These are phyloP conservation scores for Percopsis transmontana DNA, from an alignment of 2,113 vertebrate species.

Conservation along the genomic window DNA sequence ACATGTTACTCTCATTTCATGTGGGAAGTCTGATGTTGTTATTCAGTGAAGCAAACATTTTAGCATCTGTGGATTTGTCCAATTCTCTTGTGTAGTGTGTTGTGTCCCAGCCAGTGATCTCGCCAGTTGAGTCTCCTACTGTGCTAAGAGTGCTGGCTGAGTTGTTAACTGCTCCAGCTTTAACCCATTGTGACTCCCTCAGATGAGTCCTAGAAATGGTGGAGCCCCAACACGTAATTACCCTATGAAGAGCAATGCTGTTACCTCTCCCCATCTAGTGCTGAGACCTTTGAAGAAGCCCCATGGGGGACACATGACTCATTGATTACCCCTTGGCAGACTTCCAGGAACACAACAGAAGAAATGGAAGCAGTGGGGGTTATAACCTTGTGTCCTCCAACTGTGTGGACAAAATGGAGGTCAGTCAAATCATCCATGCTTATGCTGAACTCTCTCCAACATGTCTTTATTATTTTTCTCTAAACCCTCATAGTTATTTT, in stretches of 20 bases:
- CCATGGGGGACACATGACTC: constrained; percentile 72
- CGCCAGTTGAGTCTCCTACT: constrained; percentile 50
- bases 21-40: constrained; percentile 2
- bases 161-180: constrained; percentile 70
- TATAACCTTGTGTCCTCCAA: constrained; percentile 7
- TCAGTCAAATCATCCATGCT: constrained; percentile 28
- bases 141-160: constrained; percentile 58
- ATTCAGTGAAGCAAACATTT: neutral
- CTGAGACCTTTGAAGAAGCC: constrained; percentile 68
- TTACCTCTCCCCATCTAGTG: constrained; percentile 53
- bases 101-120: constrained; percentile 45
- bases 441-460: neutral
- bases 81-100: constrained; percentile 37
- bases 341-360: constrained; percentile 61
- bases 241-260: constrained; percentile 65
- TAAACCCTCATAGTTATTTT: neutral
- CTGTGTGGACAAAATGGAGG: constrained; percentile 23
- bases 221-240: constrained; percentile 70
- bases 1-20: constrained; percentile 25
- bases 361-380: constrained; percentile 49
- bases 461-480: neutral
- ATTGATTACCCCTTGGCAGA: constrained; percentile 66
- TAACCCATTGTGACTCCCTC: constrained; percentile 53
- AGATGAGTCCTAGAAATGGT: constrained; percentile 54
- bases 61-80: constrained; percentile 41